These are phyloP conservation scores for Tyria jacobaeae DNA, from an alignment of 2,888 invertebrate genomes.

Conservation along the genomic window DNA sequence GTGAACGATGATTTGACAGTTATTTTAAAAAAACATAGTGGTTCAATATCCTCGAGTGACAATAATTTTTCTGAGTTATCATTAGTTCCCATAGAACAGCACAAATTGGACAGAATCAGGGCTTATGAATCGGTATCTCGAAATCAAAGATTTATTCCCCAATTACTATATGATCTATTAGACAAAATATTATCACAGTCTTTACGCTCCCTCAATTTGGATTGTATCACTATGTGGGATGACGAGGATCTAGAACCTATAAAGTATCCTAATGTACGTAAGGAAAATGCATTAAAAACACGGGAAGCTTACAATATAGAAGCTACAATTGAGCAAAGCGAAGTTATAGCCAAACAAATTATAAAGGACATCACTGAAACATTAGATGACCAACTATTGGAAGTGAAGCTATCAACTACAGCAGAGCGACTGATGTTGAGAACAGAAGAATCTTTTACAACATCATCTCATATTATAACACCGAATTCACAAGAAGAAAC, in stretches of 20 bases:
- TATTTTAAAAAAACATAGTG: conserved; percentile 5
- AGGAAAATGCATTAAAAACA: neutral
- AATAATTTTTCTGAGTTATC: conserved; percentile 52
- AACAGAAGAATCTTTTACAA: neutral
- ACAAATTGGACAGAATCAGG: conserved; percentile 47
- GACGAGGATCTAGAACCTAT: neutral
- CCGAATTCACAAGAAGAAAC: neutral
- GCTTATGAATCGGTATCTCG: conserved; percentile 44
- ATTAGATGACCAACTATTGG: conserved; percentile 1
- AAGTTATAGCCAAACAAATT: neutral
- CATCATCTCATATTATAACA: neutral
- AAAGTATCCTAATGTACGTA: neutral
- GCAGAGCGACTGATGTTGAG: neutral
- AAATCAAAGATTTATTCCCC: conserved; percentile 62
- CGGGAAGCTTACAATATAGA: neutral
- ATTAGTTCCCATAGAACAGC: conserved; percentile 58
- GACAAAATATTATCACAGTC: conserved; percentile 27
- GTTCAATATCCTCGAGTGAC: conserved; percentile 21
- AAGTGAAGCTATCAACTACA: neutral
- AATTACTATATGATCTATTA: conserved; percentile 60
- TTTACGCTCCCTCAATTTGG: neutral
- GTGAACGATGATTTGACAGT: conserved; percentile 27
- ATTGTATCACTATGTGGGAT: neutral
- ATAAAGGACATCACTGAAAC: neutral
- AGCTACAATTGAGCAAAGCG: neutral